phyloP scores from a whole-genome alignment of 2,113 vertebrate genomes.

The Mustelus asterias region DNA sequence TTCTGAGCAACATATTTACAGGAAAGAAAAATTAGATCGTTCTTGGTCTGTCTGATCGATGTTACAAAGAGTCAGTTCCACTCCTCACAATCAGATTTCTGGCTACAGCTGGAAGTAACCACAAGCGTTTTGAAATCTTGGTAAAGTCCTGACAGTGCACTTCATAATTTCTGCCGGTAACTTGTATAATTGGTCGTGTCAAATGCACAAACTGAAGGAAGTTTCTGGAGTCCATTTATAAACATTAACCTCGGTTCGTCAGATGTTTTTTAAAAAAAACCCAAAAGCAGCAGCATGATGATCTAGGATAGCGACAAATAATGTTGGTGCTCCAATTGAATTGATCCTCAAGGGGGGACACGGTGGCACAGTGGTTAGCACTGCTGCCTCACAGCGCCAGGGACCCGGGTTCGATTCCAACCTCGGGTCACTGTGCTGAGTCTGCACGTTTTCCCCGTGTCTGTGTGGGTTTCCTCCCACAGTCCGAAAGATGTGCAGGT shows the following conservation, averaged over 20 bases:
- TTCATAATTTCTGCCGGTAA: neutral
- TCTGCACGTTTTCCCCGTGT: too few species aligned
- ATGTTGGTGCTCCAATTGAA: neutral
- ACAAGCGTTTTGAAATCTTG: neutral
- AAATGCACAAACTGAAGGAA: neutral
- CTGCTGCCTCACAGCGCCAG: too few species aligned
- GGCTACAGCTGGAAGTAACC: neutral
- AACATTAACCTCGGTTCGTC: neutral
- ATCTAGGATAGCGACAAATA: neutral
- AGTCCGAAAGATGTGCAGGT: too few species aligned
- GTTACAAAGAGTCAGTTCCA: neutral
- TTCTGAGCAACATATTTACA: neutral
- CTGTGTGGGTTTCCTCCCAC: too few species aligned
- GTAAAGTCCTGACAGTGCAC: neutral
- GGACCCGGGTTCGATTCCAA: too few species aligned
- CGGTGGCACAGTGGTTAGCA: too few species aligned
- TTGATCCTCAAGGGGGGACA: neutral
- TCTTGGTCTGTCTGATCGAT: neutral
- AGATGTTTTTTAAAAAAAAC: neutral
- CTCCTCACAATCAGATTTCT: neutral
- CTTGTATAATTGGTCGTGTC: neutral
- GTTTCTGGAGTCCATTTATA: neutral
- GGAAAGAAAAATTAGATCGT: neutral
- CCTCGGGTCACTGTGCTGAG: too few species aligned
- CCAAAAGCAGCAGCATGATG: neutral